Evolutionary conservation across 2,113 vertebrate genomes (phyloP), one percentile per base, ranked within the genome.

Genomic region (Platanista minor): DNA sequence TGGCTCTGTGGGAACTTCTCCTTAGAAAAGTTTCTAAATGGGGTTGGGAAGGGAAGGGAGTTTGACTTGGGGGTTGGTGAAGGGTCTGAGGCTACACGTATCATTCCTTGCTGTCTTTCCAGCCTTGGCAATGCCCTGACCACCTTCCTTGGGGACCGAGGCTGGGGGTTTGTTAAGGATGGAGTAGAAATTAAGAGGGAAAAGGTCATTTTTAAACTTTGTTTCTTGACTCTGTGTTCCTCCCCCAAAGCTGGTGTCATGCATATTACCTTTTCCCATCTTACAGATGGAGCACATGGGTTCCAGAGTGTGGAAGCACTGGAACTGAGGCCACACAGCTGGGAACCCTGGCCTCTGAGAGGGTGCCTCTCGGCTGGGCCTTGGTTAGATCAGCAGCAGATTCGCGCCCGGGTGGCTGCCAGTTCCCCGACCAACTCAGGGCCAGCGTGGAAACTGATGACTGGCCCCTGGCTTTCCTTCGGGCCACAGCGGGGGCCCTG

Each of bases 381-480:
- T 85, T 21, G 8, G 17, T 84, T 27, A 13, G 14, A 27, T 29
- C 46, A 0, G 75, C 87, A 18, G 57, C 36, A 3, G 90, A 25
- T 84, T 31, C 6, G 1, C 12, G 8, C 33, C 31, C 3, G 0
- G 3, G 31, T 18, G 25, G 72, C 36, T 59, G 46, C 49, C 64
- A 25, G 41, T 52, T 83, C 64, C 39, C 74, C 8, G 4, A 46
- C 57, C 17, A 86, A 80, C 52, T 72, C 15, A 0, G 29, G 46
- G 86, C 39, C 93, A 93, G 41, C 41, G 15, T 39, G 95, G 88
- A 96, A 97, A 96, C 64, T 71, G 95, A 94, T 96, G 95, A 93
- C 94, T 67, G 91, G 87, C 29, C 49, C 23, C 20, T 33, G 92
- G 82, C 33, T 39, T 71, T 36, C 82, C 33, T 87, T 29, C 1